A percentile compares a stretch with the other conserved stretches of the same genome.
Conservation (phyloP, 2,113 vertebrate genomes). For the Mixornis gularis region DNA sequence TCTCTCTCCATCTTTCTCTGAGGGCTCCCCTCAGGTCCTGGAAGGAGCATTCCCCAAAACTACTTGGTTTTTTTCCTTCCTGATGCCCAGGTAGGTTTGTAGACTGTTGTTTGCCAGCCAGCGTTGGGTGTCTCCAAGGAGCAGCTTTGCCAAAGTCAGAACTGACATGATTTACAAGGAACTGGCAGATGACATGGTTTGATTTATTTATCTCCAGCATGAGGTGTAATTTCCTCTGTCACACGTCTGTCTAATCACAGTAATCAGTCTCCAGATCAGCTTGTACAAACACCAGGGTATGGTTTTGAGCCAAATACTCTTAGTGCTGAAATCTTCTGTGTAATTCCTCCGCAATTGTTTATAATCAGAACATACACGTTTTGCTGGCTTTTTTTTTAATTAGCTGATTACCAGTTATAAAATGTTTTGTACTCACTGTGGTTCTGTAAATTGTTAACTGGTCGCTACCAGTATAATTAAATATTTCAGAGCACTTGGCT, state of each 20-base stretch:
- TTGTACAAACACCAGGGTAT: constrained; percentile 33
- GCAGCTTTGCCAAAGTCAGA: background rate
- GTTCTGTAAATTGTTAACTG: constrained; percentile 76
- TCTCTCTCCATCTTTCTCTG: background rate
- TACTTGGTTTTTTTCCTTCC: fast-evolving
- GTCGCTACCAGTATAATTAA: constrained; percentile 80
- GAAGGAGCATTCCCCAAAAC: background rate
- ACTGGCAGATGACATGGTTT: background rate
- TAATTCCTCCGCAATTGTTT: constrained; percentile 50
- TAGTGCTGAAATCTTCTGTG: constrained; percentile 34
- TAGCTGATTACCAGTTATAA: constrained; percentile 76
- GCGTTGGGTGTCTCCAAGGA: background rate
- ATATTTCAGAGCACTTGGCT: constrained; percentile 77
- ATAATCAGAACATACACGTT: constrained; percentile 67
- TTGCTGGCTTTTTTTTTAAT: constrained; percentile 65
- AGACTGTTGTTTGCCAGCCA: background rate
- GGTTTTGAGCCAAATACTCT: constrained; percentile 31
- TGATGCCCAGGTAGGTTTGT: background rate
- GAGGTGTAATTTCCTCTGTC: constrained; percentile 41
- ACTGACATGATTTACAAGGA: background rate
- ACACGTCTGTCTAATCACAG: constrained; percentile 28
- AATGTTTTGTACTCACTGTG: constrained; percentile 64
- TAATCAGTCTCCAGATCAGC: constrained; percentile 36
- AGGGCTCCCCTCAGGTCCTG: background rate
- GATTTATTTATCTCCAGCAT: background rate